A percentile compares a stretch with the other conserved stretches of the same genome.
phyloP scores from a whole-genome alignment of 2,888 invertebrate species.

The Camponotus fellah region DNA sequence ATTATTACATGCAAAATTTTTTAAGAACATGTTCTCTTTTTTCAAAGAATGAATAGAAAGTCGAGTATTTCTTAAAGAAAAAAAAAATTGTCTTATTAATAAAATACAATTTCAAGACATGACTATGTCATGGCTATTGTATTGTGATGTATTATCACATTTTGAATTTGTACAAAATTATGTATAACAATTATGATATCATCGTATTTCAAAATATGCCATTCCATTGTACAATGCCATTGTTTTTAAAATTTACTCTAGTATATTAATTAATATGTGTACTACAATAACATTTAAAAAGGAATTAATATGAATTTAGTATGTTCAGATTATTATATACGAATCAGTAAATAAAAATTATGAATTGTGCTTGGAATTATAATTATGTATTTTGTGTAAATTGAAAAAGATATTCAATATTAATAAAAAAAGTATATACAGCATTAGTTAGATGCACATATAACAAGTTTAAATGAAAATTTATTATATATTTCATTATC shows the following conservation, averaged over 20 bases:
- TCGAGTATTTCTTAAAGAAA: not conserved
- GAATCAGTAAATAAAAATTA: not conserved
- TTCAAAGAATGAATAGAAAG: not conserved
- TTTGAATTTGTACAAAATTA: constrained; percentile 1
- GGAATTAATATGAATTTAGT: not conserved
- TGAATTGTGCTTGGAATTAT: not conserved
- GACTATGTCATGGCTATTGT: not conserved
- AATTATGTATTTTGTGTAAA: not conserved
- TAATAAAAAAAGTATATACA: not conserved
- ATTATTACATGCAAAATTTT: not conserved
- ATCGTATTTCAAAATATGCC: not conserved
- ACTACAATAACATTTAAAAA: constrained; percentile 6
- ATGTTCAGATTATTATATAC: not conserved
- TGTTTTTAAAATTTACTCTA: constrained; percentile 16
- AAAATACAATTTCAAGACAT: not conserved
- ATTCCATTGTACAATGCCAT: constrained; percentile 28
- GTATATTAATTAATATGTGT: not conserved
- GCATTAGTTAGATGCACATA: not conserved
- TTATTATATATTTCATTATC: not conserved
- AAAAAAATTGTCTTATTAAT: constrained; percentile 3
- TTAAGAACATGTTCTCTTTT: not conserved
- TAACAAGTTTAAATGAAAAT: constrained; percentile 15
- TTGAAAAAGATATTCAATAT: not conserved
- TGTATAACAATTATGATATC: not conserved
- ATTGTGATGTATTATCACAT: not conserved